phyloP scores from a whole-genome alignment of 1,140 invertebrate species.

The Bombyx mandarina region DNA sequence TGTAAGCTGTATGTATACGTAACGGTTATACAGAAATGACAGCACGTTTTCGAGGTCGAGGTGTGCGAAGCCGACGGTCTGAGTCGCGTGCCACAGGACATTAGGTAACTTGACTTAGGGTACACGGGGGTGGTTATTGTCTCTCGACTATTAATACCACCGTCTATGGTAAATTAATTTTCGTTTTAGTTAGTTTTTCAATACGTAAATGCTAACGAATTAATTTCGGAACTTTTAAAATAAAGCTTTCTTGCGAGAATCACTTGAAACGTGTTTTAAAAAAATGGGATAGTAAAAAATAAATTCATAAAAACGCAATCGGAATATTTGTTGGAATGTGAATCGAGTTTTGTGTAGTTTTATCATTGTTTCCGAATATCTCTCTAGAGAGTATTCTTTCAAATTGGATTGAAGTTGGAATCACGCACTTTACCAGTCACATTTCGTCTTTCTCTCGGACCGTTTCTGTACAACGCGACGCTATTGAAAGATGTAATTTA shows the following conservation, averaged over 20 bases:
- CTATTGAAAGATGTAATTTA: constrained; percentile 8
- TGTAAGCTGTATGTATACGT: constrained; percentile 5
- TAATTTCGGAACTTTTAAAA: too few relatives aligned
- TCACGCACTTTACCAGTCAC: constrained; percentile 30
- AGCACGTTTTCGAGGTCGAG: constrained; percentile 28
- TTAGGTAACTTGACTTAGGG: constrained; percentile 45
- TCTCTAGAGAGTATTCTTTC: constrained; percentile 54
- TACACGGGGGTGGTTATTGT: constrained; percentile 51
- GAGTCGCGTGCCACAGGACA: constrained; percentile 50
- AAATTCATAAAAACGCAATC: too few relatives aligned
- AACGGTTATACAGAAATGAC: constrained; percentile 28
- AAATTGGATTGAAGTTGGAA: constrained; percentile 65
- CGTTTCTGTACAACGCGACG: constrained; percentile 8
- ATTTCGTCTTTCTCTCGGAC: constrained; percentile 20
- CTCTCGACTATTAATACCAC: constrained; percentile 59
- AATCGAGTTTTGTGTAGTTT: constrained; percentile 40
- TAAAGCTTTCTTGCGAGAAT: too few relatives aligned
- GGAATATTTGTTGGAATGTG: too few relatives aligned
- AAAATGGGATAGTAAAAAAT: too few relatives aligned
- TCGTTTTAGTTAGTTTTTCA: neutral
- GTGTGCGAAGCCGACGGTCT: constrained; percentile 29
- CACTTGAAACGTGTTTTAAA: too few relatives aligned
- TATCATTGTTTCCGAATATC: constrained; percentile 50
- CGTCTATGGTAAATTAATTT: constrained; percentile 57
- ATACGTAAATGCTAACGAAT: too few relatives aligned